Percentiles rank a stretch among this genome's conserved stretches.
phyloP scores from a whole-genome alignment of 1,140 invertebrate genomes.

The Lasaia peninsularis region DNA sequence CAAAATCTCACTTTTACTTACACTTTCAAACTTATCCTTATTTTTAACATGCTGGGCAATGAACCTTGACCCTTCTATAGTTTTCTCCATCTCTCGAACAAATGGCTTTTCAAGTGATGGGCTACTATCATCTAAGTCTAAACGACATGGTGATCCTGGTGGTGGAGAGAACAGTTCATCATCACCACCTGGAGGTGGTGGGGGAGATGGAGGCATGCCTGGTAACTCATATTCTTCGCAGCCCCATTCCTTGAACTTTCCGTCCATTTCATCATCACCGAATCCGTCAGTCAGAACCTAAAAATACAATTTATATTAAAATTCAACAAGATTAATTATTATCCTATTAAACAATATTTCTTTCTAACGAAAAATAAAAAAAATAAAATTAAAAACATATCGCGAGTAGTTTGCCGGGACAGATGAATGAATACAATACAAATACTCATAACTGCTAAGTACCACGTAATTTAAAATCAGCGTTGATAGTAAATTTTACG shows the following conservation, averaged over 20 bases:
- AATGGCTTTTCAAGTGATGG: constrained; percentile 88
- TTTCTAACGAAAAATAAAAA: too few relatives aligned
- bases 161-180: constrained; percentile 88
- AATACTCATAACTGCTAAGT: too few relatives aligned
- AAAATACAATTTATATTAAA: too few relatives aligned
- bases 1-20: constrained; percentile 78
- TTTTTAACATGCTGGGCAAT: constrained; percentile 96
- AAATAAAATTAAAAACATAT: too few relatives aligned
- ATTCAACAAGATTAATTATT: too few relatives aligned
- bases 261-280: constrained; percentile 83
- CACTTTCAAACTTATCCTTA: constrained; percentile 95
- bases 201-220: constrained; percentile 79
- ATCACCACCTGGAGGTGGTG: constrained; percentile 85
- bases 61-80: constrained; percentile 92
- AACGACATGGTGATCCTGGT: constrained; percentile 74
- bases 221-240: constrained; percentile 86
- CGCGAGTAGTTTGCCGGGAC: too few relatives aligned
- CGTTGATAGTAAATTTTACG: too few relatives aligned
- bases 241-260: constrained; percentile 84
- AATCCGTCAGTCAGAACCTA: constrained; percentile 84
- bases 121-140: constrained; percentile 82
- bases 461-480: too few relatives aligned
- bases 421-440: too few relatives aligned
- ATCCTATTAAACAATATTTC: too few relatives aligned
- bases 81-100: constrained; percentile 90